Evolutionary conservation across 2,113 vertebrate species (phyloP).

Genomic region (Silurus glanis): DNA sequence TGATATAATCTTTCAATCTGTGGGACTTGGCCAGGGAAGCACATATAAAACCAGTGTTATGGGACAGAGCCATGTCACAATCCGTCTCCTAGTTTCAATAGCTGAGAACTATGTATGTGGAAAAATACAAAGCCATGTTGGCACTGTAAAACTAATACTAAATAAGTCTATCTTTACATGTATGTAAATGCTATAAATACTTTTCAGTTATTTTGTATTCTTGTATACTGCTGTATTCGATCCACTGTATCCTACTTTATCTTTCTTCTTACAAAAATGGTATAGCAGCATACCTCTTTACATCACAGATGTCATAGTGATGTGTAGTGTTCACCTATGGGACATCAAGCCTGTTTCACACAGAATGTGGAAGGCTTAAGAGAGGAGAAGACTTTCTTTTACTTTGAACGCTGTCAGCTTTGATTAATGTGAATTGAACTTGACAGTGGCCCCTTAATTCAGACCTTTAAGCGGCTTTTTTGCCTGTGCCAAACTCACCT

Average conservation of each 20-base stretch:
- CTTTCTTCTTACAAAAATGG: constrained; percentile 55
- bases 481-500: constrained; percentile 71
- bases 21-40: neutral
- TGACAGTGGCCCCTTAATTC: constrained; percentile 75
- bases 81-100: too few species aligned
- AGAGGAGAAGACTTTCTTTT: constrained; percentile 51
- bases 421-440: constrained; percentile 81
- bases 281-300: constrained; percentile 63
- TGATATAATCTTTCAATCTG: constrained; percentile 47
- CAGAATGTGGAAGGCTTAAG: constrained; percentile 47
- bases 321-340: constrained; percentile 47
- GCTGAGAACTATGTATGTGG: neutral
- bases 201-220: constrained; percentile 8
- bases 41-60: neutral
- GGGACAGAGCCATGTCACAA: constrained; percentile 1
- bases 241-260: constrained; percentile 2
- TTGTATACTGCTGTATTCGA: neutral
- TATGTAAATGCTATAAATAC: neutral
- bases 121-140: constrained; percentile 6
- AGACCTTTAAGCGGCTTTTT: constrained; percentile 70
- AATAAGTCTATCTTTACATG: neutral
- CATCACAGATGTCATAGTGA: constrained; percentile 66
- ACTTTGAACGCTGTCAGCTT: constrained; percentile 62
- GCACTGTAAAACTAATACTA: neutral
- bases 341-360: constrained; percentile 68